Evolutionary conservation across 2,113 vertebrate genomes (phyloP).

Genomic region (Oreochromis aureus): DNA sequence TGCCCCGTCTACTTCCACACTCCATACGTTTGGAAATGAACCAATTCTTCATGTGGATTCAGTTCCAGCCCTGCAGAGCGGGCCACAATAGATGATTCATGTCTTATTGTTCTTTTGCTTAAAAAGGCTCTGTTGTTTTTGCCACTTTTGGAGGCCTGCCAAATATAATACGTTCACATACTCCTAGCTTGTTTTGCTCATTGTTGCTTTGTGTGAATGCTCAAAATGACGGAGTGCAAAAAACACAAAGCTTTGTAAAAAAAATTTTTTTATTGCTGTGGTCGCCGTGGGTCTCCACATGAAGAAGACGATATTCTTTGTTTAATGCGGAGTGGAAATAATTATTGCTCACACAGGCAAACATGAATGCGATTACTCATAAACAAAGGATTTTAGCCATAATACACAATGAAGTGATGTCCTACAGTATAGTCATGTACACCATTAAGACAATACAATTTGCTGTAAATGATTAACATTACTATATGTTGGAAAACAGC

Average conservation of each 20-base stretch:
- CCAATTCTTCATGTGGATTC: slow-evolving; percentile 12
- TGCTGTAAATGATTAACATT: not conserved
- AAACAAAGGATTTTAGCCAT: not conserved
- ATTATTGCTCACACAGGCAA: slow-evolving; percentile 8
- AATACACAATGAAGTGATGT: not conserved
- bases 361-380: slow-evolving; percentile 2
- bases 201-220: slow-evolving; percentile 22
- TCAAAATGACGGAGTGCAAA: not conserved
- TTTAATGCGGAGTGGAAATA: not conserved
- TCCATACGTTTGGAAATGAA: not conserved
- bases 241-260: not conserved
- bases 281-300: not conserved
- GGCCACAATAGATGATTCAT: slow-evolving; percentile 65
- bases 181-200: slow-evolving; percentile 16
- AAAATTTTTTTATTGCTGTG: not conserved
- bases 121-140: slow-evolving; percentile 45
- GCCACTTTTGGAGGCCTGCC: slow-evolving; percentile 39
- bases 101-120: slow-evolving; percentile 59
- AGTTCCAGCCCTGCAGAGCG: not conserved
- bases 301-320: slow-evolving; percentile 34
- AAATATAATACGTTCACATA: slow-evolving; percentile 33
- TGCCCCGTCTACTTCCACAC: not conserved
- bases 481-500: not conserved
- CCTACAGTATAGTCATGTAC: not conserved
- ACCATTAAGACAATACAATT: not conserved